A percentile compares a stretch with the other conserved stretches of the same genome.
These are phyloP conservation scores for Cebidichthys violaceus DNA, from an alignment of 2,113 vertebrate genomes.

Conservation along the genomic window DNA sequence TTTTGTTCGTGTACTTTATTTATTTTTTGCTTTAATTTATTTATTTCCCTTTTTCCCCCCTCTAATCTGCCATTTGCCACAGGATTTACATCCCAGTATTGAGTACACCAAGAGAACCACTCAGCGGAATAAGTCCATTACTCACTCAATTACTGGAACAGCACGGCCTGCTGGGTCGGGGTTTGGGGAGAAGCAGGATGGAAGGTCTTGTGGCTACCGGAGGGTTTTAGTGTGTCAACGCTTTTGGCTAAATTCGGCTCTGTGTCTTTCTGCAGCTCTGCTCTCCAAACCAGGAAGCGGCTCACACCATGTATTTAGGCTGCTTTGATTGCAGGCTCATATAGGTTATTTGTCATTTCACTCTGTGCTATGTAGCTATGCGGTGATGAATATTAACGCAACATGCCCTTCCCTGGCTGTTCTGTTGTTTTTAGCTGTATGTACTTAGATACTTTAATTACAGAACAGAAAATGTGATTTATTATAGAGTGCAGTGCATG, in stretches of 20 bases:
- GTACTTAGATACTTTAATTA: conserved; percentile 71
- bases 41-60: conserved; percentile 52
- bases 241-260: conserved; percentile 63
- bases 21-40: conserved; percentile 62
- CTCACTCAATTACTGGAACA: conserved; percentile 84
- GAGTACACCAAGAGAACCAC: conserved; percentile 81
- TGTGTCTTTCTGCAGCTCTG: conserved; percentile 52
- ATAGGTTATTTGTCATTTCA: conserved; percentile 50
- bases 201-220: conserved; percentile 70
- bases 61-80: conserved; percentile 73
- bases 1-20: conserved; percentile 62
- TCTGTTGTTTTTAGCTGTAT: conserved; percentile 65
- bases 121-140: conserved; percentile 84
- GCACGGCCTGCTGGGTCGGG: conserved; percentile 76
- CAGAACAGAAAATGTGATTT: conserved; percentile 67
- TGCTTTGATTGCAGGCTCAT: conserved; percentile 37
- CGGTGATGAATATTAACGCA: conserved; percentile 60
- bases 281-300: conserved; percentile 25
- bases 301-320: conserved; percentile 38
- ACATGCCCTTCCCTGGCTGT: conserved; percentile 45
- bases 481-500: conserved; percentile 48
- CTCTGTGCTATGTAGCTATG: conserved; percentile 13
- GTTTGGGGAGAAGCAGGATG: conserved; percentile 66
- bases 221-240: conserved; percentile 73
- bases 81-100: conserved; percentile 81